Percentiles rank a stretch among this genome's conserved stretches.
Conservation (phyloP, 2,797 vertebrate species). For the Micromesistius poutassou region DNA sequence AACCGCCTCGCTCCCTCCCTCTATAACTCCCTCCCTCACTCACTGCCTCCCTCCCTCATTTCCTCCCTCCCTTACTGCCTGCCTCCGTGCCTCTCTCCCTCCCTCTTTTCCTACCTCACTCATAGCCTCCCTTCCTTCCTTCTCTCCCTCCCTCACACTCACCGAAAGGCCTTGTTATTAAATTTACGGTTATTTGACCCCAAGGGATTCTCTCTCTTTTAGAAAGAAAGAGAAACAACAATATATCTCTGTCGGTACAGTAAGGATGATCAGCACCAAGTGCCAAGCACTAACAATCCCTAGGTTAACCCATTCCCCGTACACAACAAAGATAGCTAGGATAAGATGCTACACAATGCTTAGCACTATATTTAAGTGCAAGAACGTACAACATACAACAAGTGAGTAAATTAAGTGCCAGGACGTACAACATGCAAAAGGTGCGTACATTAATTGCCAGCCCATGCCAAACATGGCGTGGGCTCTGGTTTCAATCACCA, state of each 20-base stretch:
- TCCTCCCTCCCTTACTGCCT: neutral
- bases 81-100: neutral
- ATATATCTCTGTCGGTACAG: too few species aligned
- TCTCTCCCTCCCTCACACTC: neutral
- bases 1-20: constrained; percentile 11
- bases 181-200: neutral
- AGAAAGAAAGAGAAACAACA: too few species aligned
- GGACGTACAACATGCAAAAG: too few species aligned
- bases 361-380: too few species aligned
- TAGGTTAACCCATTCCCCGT: too few species aligned
- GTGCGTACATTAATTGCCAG: too few species aligned
- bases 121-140: neutral
- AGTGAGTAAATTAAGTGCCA: too few species aligned
- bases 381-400: too few species aligned
- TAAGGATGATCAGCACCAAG: too few species aligned
- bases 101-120: neutral
- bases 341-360: too few species aligned
- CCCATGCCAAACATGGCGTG: neutral
- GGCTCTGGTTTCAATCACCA: neutral
- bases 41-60: neutral
- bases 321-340: too few species aligned
- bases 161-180: neutral
- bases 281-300: too few species aligned
- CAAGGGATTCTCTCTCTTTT: neutral
- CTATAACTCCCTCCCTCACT: neutral